phyloP scores from a whole-genome alignment of 1,140 invertebrate genomes.

The Hirudo medicinalis region DNA sequence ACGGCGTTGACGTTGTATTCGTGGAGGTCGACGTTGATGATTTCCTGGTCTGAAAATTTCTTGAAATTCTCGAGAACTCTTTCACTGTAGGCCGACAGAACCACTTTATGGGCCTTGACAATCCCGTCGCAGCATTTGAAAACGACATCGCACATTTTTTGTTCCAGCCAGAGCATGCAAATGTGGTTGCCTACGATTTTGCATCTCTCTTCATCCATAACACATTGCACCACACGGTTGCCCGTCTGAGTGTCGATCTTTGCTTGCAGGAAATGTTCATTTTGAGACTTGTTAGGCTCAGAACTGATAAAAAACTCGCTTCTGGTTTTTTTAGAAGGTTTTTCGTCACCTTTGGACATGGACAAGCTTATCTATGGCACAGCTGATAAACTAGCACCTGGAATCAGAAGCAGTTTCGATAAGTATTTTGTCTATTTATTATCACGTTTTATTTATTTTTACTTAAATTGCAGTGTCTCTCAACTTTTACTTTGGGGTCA shows the following conservation, averaged over 20 bases:
- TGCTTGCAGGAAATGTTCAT: background rate
- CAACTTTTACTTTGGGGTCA: too few relatives aligned
- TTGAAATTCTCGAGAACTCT: conserved; percentile 13
- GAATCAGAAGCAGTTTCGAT: too few relatives aligned
- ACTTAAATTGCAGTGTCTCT: too few relatives aligned
- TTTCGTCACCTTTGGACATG: conserved; percentile 14
- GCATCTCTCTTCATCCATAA: conserved; percentile 14
- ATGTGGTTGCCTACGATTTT: conserved; percentile 13
- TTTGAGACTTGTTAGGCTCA: conserved; percentile 2
- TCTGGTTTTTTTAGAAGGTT: background rate
- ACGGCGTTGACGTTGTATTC: conserved; percentile 9
- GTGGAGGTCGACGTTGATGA: conserved; percentile 8
- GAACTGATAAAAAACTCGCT: conserved; percentile 8
- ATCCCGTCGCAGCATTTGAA: conserved; percentile 16
- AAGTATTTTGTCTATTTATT: too few relatives aligned
- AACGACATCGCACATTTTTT: conserved; percentile 17
- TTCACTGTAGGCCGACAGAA: conserved; percentile 16
- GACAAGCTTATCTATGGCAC: background rate
- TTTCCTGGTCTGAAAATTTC: conserved; percentile 10
- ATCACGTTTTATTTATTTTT: too few relatives aligned
- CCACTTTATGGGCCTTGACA: conserved; percentile 15
- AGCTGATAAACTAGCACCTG: too few relatives aligned
- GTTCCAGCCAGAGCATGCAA: conserved; percentile 15
- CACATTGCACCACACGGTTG: conserved; percentile 8
- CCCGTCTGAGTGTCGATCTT: conserved; percentile 1